phyloP scores from a whole-genome alignment of 2,113 vertebrate species.

The Phalacrocorax carbo region DNA sequence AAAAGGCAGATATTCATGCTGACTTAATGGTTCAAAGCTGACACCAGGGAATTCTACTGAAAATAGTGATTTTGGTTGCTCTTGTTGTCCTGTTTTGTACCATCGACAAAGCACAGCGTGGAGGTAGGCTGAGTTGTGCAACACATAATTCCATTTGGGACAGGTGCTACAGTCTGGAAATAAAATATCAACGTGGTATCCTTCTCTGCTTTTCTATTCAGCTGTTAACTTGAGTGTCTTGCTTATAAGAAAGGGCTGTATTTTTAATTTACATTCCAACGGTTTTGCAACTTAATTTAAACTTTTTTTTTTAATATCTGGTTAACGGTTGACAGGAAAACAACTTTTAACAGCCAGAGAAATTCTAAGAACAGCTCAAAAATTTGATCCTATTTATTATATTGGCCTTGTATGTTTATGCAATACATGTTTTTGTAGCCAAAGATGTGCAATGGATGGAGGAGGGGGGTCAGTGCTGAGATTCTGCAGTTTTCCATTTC shows the following conservation, averaged over 20 bases:
- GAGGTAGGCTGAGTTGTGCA: background rate
- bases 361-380: background rate
- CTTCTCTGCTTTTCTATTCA: background rate
- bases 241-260: background rate
- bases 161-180: background rate
- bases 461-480: background rate
- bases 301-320: background rate
- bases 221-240: background rate
- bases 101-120: background rate
- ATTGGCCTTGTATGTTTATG: background rate
- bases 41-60: background rate
- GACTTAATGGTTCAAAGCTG: background rate
- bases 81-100: background rate
- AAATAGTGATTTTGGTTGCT: background rate
- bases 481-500: background rate
- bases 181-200: background rate
- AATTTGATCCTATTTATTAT: background rate
- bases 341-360: background rate
- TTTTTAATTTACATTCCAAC: background rate
- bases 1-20: background rate
- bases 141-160: background rate
- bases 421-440: background rate
- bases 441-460: background rate
- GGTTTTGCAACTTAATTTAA: background rate
- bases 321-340: background rate